These are phyloP conservation scores for Ammospiza caudacuta DNA, from an alignment of 2,113 vertebrate species.

Conservation along the genomic window DNA sequence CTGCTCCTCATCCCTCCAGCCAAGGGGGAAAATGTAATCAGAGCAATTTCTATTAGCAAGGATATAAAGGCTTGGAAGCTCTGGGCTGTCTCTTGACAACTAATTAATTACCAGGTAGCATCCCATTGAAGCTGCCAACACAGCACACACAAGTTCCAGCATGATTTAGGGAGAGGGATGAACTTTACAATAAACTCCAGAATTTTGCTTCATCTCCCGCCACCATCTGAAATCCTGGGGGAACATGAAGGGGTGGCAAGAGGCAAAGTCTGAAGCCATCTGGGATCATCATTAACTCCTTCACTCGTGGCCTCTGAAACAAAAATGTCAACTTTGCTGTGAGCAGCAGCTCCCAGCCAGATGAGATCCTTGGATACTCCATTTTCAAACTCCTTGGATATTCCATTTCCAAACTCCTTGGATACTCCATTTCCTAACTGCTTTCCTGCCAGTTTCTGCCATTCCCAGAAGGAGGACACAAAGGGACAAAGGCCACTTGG, in stretches of 20 bases:
- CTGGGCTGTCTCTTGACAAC: slow-evolving; percentile 66
- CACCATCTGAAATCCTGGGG: slow-evolving; percentile 59
- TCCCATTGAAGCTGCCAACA: slow-evolving; percentile 65
- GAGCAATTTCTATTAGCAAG: slow-evolving; percentile 63
- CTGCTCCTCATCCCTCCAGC: slow-evolving; percentile 35
- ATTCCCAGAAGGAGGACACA: not conserved
- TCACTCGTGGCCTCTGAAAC: slow-evolving; percentile 25
- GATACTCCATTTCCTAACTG: not conserved
- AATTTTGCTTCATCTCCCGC: slow-evolving; percentile 66
- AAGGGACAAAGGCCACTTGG: not conserved
- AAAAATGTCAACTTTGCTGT: not conserved
- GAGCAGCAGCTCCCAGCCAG: slow-evolving; percentile 50
- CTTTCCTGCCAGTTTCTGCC: not conserved
- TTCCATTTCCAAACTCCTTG: not conserved
- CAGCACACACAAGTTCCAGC: slow-evolving; percentile 64
- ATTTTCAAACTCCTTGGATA: not conserved
- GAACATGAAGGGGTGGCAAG: slow-evolving; percentile 51
- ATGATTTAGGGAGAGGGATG: slow-evolving; percentile 39
- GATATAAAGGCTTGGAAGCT: slow-evolving; percentile 64
- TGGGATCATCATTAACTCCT: slow-evolving; percentile 65
- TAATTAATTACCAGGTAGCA: slow-evolving; percentile 74
- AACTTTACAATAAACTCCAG: slow-evolving; percentile 65
- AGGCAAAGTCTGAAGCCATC: slow-evolving; percentile 48
- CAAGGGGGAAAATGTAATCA: slow-evolving; percentile 50
- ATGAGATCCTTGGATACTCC: not conserved